A percentile compares a stretch with the other conserved stretches of the same genome.
phyloP scores from a whole-genome alignment of 2,888 invertebrate species.

The Slavum lentiscoides region DNA sequence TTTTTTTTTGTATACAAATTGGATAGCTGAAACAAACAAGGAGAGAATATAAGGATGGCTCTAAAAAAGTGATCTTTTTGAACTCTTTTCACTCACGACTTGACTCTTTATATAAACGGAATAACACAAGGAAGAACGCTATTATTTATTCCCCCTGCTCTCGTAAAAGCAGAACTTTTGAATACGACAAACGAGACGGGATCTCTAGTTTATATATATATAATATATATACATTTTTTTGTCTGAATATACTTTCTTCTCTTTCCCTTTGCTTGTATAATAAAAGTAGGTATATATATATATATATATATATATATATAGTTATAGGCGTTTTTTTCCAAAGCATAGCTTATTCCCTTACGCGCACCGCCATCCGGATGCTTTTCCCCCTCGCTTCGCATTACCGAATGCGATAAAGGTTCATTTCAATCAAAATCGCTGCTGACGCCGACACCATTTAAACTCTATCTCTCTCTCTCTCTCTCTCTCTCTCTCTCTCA shows the following conservation, averaged over 20 bases:
- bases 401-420: neutral
- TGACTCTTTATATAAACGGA: conserved; percentile 46
- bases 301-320: neutral
- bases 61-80: conserved; percentile 35
- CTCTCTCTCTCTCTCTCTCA: neutral
- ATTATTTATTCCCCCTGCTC: conserved; percentile 40
- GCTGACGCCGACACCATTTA: neutral
- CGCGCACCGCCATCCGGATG: neutral
- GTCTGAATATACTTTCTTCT: neutral
- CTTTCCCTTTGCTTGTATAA: conserved; percentile 25
- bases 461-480: neutral
- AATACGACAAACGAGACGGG: conserved; percentile 49
- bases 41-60: conserved; percentile 14
- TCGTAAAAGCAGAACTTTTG: conserved; percentile 41
- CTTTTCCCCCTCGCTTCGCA: neutral
- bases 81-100: conserved; percentile 49
- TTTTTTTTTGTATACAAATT: conserved; percentile 12
- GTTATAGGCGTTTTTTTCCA: neutral
- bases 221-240: neutral
- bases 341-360: conserved; percentile 26
- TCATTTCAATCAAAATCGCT: conserved; percentile 4
- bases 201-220: conserved; percentile 17
- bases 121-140: conserved; percentile 24
- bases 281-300: conserved; percentile 29
- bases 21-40: conserved; percentile 17